Evolutionary conservation across 2,888 invertebrate genomes (phyloP).

Genomic region (Pyrrhia umbra): DNA sequence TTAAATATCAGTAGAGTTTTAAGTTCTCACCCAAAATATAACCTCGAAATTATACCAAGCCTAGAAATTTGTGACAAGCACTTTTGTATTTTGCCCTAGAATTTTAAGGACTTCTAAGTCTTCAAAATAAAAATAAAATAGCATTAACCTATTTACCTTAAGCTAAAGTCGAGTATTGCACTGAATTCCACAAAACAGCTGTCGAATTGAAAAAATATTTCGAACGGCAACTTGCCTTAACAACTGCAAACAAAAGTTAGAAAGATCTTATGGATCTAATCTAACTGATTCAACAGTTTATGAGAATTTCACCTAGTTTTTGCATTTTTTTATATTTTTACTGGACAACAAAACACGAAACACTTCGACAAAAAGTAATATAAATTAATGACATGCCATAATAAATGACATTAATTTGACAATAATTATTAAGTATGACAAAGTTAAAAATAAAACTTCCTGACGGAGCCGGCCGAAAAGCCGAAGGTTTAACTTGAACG

Average conservation of each 20-base stretch:
- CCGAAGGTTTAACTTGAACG: no score
- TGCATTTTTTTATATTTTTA: constrained; percentile 25
- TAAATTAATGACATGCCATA: background rate
- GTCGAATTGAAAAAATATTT: constrained; percentile 4
- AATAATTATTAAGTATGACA: background rate
- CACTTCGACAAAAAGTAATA: background rate
- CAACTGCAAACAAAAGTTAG: constrained; percentile 3
- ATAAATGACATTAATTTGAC: background rate
- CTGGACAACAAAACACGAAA: constrained; percentile 8
- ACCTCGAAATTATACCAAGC: background rate
- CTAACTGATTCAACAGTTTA: constrained; percentile 13
- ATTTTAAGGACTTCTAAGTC: no score
- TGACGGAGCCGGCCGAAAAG: background rate
- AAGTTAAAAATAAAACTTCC: background rate
- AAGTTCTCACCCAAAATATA: background rate
- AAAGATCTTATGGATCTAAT: background rate
- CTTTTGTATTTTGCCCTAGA: background rate
- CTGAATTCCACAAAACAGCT: constrained; percentile 24
- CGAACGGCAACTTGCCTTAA: background rate
- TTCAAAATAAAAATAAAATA: background rate
- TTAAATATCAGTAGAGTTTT: background rate
- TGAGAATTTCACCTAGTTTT: constrained; percentile 1
- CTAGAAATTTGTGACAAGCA: background rate
- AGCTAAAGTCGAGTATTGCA: background rate
- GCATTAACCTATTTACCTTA: background rate